These are phyloP conservation scores for Euwallacea similis DNA, from an alignment of 1,140 invertebrate species.

Conservation along the genomic window DNA sequence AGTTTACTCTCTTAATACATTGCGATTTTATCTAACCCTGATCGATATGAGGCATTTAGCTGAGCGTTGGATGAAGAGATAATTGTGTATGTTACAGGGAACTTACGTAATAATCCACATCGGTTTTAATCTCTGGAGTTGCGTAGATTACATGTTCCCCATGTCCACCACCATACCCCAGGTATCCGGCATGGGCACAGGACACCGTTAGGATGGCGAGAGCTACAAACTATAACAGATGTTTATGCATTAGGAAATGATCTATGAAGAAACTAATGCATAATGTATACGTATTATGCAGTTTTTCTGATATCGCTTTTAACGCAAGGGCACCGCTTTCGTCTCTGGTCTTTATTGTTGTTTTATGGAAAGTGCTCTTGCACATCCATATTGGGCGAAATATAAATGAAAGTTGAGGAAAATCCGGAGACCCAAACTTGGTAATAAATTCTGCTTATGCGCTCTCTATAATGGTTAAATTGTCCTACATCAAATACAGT, in stretches of 20 bases:
- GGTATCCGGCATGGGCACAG: conserved; percentile 17
- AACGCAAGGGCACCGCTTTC: too few relatives aligned
- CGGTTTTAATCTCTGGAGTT: conserved; percentile 11
- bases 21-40: background rate
- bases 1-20: too few relatives aligned
- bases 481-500: too few relatives aligned
- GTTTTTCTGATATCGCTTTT: background rate
- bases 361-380: too few relatives aligned
- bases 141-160: conserved; percentile 20
- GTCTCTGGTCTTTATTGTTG: too few relatives aligned
- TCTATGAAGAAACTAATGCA: background rate
- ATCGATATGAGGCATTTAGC: background rate
- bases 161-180: conserved; percentile 28
- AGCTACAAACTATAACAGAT: conserved; percentile 22
- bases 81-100: background rate
- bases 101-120: conserved; percentile 28
- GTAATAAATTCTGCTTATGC: too few relatives aligned
- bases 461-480: too few relatives aligned
- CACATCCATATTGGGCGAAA: too few relatives aligned
- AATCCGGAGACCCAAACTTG: too few relatives aligned
- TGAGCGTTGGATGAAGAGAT: background rate
- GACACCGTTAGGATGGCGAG: conserved; percentile 9
- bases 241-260: background rate
- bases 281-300: background rate
- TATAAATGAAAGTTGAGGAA: too few relatives aligned